Percentiles rank a stretch among this genome's conserved stretches.
Conservation (phyloP, 2,888 invertebrate genomes). For the Mesochorus sp. region DNA sequence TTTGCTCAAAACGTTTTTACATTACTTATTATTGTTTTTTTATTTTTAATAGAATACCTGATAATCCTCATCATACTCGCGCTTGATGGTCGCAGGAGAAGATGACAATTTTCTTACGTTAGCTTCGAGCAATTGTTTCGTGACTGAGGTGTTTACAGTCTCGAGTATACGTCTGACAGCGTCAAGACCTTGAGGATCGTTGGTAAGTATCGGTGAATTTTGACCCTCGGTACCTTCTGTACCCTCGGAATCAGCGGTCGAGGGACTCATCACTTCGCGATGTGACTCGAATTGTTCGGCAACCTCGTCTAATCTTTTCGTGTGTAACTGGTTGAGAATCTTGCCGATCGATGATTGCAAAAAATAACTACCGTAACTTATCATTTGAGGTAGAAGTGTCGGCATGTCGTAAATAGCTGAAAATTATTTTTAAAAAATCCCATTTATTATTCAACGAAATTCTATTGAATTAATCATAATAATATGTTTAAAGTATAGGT, state of each 20-base stretch:
- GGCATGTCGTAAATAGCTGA: slow-evolving; percentile 78
- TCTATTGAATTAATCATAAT: neutral
- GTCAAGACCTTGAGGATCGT: slow-evolving; percentile 84
- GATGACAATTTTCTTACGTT: slow-evolving; percentile 87
- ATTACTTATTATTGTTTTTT: neutral
- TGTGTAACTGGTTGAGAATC: slow-evolving; percentile 86
- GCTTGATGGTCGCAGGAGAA: slow-evolving; percentile 82
- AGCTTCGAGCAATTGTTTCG: slow-evolving; percentile 88
- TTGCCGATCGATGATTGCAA: slow-evolving; percentile 84
- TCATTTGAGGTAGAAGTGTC: slow-evolving; percentile 77
- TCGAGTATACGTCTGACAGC: slow-evolving; percentile 89
- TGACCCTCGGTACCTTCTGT: slow-evolving; percentile 85
- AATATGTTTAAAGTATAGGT: neutral
- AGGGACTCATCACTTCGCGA: slow-evolving; percentile 77
- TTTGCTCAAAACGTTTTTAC: too few relatives aligned
- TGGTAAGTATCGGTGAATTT: slow-evolving; percentile 75
- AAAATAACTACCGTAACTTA: slow-evolving; percentile 77
- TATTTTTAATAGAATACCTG: slow-evolving; percentile 65
- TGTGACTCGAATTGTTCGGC: slow-evolving; percentile 76
- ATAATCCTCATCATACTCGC: slow-evolving; percentile 78
- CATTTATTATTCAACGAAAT: neutral
- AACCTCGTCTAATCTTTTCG: slow-evolving; percentile 75
- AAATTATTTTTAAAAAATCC: neutral
- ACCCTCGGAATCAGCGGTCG: slow-evolving; percentile 84
- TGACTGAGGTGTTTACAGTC: slow-evolving; percentile 89